These are phyloP conservation scores for Calameuta pallipes DNA, from an alignment of 2,888 invertebrate genomes.

Conservation along the genomic window DNA sequence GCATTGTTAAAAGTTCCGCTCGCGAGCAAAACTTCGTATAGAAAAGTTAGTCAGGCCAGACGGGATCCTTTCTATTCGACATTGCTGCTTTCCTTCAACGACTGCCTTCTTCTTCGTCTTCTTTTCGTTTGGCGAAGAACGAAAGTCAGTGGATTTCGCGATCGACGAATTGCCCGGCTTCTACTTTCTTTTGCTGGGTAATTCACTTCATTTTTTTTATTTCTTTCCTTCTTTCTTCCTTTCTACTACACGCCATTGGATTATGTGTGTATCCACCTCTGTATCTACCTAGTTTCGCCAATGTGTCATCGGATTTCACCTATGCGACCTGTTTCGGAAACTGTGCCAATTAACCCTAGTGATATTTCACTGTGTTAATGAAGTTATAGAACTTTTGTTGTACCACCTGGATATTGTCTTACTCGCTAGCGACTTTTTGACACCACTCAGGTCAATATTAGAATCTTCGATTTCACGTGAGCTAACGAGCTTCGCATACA, in stretches of 20 bases:
- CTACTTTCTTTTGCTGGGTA: not conserved
- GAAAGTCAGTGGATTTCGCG: not conserved
- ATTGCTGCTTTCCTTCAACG: not conserved
- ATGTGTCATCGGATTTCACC: not conserved
- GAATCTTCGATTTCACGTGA: not conserved
- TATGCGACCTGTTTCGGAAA: not conserved
- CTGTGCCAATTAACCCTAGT: not conserved
- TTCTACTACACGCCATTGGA: not conserved
- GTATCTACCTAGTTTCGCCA: not conserved
- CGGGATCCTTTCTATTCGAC: not conserved
- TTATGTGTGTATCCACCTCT: not conserved
- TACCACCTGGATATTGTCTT: not conserved
- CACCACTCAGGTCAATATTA: not conserved
- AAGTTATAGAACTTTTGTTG: not conserved
- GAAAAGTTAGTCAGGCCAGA: constrained; percentile 1
- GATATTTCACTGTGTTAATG: not conserved
- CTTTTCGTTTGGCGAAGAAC: not conserved
- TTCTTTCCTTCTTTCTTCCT: not conserved
- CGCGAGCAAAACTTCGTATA: constrained; percentile 1
- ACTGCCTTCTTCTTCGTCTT: constrained; percentile 1
- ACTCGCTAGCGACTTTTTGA: not conserved
- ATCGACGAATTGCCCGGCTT: not conserved
- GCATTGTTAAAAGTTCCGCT: constrained; percentile 20
- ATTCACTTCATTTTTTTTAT: not conserved
- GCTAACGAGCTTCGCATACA: not conserved